These are phyloP conservation scores for Cheilosia soror DNA, from an alignment of 2,888 invertebrate species.

Conservation along the genomic window DNA sequence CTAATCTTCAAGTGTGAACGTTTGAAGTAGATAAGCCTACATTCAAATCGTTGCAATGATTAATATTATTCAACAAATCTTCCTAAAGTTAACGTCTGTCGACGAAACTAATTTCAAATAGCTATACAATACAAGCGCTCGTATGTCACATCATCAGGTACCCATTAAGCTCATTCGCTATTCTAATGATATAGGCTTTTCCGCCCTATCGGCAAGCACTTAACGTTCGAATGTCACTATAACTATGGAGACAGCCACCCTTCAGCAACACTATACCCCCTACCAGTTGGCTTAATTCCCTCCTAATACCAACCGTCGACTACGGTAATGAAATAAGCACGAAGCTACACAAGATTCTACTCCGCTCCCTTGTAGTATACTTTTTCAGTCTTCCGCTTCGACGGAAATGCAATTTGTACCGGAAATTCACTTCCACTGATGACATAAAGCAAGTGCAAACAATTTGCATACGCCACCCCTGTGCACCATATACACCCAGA, in stretches of 20 bases:
- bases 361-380: neutral
- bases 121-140: too few species aligned
- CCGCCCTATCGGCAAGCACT: neutral
- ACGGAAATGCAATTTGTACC: slow-evolving; percentile 52
- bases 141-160: too few species aligned
- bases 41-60: too few species aligned
- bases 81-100: too few species aligned
- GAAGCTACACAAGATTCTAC: neutral
- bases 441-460: slow-evolving; percentile 35
- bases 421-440: slow-evolving; percentile 57
- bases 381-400: slow-evolving; percentile 27
- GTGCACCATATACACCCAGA: neutral
- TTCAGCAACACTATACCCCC: neutral
- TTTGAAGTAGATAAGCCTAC: too few species aligned
- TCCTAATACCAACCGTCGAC: neutral
- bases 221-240: neutral
- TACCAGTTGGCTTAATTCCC: slow-evolving; percentile 10
- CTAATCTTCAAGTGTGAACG: too few species aligned
- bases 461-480: slow-evolving; percentile 26
- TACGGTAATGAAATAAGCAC: slow-evolving; percentile 27
- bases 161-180: neutral
- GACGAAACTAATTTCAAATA: too few species aligned
- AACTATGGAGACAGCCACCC: neutral
- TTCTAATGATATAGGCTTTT: neutral
- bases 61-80: too few species aligned